These are phyloP conservation scores for Macroglossus sobrinus DNA, from an alignment of 2,113 vertebrate species.

Conservation along the genomic window DNA sequence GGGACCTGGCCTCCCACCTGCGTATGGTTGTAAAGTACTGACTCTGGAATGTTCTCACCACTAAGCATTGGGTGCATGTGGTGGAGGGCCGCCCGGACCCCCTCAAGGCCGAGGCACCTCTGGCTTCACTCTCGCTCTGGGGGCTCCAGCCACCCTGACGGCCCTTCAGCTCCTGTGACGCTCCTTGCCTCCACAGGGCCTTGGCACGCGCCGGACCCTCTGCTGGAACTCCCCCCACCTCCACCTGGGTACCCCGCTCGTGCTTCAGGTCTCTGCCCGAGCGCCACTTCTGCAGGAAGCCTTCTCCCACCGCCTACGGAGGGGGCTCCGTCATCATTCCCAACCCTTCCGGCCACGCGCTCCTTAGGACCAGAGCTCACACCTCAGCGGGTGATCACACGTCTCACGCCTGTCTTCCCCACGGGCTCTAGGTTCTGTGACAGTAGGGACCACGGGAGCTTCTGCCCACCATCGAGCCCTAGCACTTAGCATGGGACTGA, in stretches of 20 bases:
- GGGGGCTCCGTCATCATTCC: neutral
- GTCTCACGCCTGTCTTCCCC: accelerated
- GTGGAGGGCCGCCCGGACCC: neutral
- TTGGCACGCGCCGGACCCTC: accelerated
- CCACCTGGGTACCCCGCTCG: neutral
- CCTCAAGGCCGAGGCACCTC: neutral
- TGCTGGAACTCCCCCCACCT: neutral
- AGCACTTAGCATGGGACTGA: neutral
- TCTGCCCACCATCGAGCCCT: neutral
- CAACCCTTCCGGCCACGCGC: accelerated
- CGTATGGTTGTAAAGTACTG: neutral
- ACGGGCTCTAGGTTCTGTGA: neutral
- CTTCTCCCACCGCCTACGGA: accelerated
- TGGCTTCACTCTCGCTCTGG: accelerated
- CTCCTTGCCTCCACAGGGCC: neutral
- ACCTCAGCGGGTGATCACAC: accelerated
- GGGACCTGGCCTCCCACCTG: neutral
- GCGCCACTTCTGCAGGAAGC: neutral
- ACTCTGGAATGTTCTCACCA: neutral
- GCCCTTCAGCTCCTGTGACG: neutral
- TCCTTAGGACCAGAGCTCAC: accelerated
- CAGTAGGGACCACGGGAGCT: neutral
- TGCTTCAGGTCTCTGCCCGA: neutral
- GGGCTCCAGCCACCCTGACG: neutral
- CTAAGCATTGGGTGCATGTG: accelerated